phyloP scores from a whole-genome alignment of 2,888 invertebrate species.

The Watsonalla binaria region DNA sequence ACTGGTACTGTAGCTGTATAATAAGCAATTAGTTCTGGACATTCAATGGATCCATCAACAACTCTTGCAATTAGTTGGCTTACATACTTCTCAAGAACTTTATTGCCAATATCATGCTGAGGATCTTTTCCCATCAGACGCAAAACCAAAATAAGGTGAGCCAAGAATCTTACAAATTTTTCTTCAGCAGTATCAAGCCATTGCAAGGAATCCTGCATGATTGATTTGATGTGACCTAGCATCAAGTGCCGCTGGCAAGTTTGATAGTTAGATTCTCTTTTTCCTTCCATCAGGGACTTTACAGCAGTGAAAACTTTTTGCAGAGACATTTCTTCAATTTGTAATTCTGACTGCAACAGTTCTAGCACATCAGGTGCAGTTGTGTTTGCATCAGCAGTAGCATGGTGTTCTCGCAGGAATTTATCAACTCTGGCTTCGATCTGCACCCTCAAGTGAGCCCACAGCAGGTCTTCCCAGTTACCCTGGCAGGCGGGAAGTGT shows the following conservation, averaged over 20 bases:
- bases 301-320: constrained; percentile 66
- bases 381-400: constrained; percentile 64
- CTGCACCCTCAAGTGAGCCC: constrained; percentile 90
- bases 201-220: constrained; percentile 84
- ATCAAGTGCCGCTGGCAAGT: constrained; percentile 92
- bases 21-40: constrained; percentile 89
- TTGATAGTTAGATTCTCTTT: constrained; percentile 83
- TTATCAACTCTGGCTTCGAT: constrained; percentile 91
- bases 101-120: constrained; percentile 84
- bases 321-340: constrained; percentile 56
- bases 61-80: constrained; percentile 81
- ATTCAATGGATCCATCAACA: constrained; percentile 76
- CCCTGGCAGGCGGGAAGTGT: constrained; percentile 85
- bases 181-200: constrained; percentile 80
- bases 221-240: constrained; percentile 85
- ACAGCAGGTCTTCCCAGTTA: constrained; percentile 94
- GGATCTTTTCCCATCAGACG: constrained; percentile 86
- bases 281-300: constrained; percentile 69
- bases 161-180: constrained; percentile 86
- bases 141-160: constrained; percentile 91
- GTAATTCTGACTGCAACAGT: constrained; percentile 55
- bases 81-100: constrained; percentile 86
- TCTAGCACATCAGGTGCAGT: constrained; percentile 62
- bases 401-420: constrained; percentile 67
- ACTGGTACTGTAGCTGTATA: constrained; percentile 89